These are phyloP conservation scores for Spisula subtruncata DNA, from an alignment of 2,888 invertebrate species.

Conservation along the genomic window DNA sequence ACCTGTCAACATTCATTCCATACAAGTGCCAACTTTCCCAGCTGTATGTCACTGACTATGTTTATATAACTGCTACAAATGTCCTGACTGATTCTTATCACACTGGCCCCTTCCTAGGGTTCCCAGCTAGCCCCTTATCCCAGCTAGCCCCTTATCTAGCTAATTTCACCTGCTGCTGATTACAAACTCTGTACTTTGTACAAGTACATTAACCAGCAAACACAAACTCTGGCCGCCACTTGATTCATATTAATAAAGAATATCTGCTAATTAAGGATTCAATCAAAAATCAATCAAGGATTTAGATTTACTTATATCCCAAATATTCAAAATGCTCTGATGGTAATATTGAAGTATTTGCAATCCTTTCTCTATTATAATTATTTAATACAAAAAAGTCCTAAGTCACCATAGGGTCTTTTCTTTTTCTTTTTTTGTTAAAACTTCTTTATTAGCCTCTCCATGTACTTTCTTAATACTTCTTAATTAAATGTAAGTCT, in stretches of 20 bases:
- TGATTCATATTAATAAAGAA: background rate
- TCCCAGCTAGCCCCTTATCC: too few relatives aligned
- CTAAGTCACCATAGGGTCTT: too few relatives aligned
- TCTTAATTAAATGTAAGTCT: background rate
- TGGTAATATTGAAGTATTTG: too few relatives aligned
- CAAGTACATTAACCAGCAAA: background rate
- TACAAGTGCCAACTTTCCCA: background rate
- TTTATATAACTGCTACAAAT: conserved; percentile 24
- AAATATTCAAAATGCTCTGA: too few relatives aligned
- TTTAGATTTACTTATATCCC: background rate
- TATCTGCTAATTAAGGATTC: background rate
- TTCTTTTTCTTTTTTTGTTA: too few relatives aligned
- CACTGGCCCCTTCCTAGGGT: background rate
- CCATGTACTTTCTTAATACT: background rate
- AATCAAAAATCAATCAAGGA: background rate
- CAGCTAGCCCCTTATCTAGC: conserved; percentile 11
- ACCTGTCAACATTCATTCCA: background rate
- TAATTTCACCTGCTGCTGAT: background rate
- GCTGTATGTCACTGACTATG: background rate
- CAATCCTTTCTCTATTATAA: too few relatives aligned
- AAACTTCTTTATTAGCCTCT: background rate
- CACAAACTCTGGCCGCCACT: background rate
- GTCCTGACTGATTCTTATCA: background rate
- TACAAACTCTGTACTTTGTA: background rate
- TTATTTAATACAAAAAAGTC: too few relatives aligned